Evolutionary conservation across 2,888 invertebrate genomes (phyloP).

Genomic region (Eledone cirrhosa): DNA sequence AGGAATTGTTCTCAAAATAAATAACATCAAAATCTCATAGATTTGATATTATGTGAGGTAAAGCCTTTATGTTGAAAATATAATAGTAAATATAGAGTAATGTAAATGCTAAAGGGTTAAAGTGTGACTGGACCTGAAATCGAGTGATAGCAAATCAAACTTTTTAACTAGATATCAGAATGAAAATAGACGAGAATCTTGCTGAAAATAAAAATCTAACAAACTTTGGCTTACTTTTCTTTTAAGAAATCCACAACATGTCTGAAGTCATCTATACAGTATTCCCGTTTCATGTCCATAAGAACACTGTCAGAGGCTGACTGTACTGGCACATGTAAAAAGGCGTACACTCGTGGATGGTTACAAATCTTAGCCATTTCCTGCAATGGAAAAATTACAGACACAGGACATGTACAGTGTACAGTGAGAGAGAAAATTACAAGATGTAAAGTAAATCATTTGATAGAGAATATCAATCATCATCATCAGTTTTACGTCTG

Average conservation of each 20-base stretch:
- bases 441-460: neutral
- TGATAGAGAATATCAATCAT: no score
- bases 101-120: no score
- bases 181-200: neutral
- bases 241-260: conserved; percentile 85
- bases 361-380: conserved; percentile 85
- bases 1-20: no score
- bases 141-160: no score
- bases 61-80: no score
- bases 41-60: no score
- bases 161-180: no score
- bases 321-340: conserved; percentile 97
- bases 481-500: no score
- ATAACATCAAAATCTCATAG: no score
- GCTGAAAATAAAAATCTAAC: neutral
- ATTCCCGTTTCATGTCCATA: conserved; percentile 95
- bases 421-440: neutral
- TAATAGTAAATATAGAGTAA: no score
- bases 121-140: no score
- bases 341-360: conserved; percentile 91
- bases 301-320: conserved; percentile 94
- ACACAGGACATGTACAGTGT: neutral
- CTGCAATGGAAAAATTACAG: conserved; percentile 48
- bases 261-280: conserved; percentile 87
- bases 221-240: conserved; percentile 71